Evolutionary conservation across 2,888 invertebrate genomes (phyloP).

Genomic region (Acleris literana): DNA sequence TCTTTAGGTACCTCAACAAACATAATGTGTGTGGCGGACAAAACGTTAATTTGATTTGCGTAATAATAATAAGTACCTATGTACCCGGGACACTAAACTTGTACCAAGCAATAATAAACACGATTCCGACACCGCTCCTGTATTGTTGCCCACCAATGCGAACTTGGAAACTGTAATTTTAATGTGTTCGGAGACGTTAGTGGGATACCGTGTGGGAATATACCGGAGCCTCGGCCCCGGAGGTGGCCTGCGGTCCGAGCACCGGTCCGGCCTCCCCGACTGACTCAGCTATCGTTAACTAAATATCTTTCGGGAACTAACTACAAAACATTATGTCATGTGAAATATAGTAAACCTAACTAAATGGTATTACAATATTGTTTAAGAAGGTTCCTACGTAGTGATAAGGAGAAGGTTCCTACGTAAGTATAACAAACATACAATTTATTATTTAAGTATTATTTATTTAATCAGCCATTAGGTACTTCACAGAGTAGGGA

Average conservation of each 20-base stretch:
- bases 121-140: slow-evolving; percentile 67
- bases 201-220: slow-evolving; percentile 66
- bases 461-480: too few species aligned
- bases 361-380: too few species aligned
- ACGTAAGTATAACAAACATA: too few species aligned
- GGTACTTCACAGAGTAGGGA: too few species aligned
- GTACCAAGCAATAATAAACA: slow-evolving; percentile 78
- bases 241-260: slow-evolving; percentile 48
- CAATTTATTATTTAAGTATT: too few species aligned
- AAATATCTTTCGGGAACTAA: slow-evolving; percentile 46
- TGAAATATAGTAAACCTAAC: not conserved
- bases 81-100: slow-evolving; percentile 59
- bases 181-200: slow-evolving; percentile 76
- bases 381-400: too few species aligned
- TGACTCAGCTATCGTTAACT: slow-evolving; percentile 51
- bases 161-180: slow-evolving; percentile 81
- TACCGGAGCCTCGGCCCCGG: slow-evolving; percentile 56
- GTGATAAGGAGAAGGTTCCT: too few species aligned
- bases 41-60: slow-evolving; percentile 52
- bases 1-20: not conserved
- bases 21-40: not conserved
- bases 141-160: slow-evolving; percentile 53
- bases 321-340: slow-evolving; percentile 33
- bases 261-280: slow-evolving; percentile 41
- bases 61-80: slow-evolving; percentile 71